Percentiles rank a stretch among this genome's conserved stretches.
phyloP scores from a whole-genome alignment of 2,888 invertebrate species.

The Cabera pusaria region DNA sequence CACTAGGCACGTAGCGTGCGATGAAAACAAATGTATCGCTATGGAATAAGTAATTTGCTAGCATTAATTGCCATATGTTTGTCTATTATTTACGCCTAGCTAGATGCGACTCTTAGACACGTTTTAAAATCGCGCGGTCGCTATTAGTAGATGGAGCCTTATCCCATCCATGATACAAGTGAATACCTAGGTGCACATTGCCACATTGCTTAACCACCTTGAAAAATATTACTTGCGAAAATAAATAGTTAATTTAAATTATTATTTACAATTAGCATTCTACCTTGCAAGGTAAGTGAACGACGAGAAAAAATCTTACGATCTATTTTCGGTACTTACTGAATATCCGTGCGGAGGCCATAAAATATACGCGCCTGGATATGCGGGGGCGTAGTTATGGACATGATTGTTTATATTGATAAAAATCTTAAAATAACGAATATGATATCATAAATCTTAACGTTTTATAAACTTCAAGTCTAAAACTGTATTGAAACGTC shows the following conservation, averaged over 20 bases:
- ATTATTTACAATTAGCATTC: constrained; percentile 6
- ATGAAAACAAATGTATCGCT: too few species aligned
- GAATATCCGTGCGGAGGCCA: constrained; percentile 85
- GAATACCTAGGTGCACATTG: too few species aligned
- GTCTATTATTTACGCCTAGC: too few species aligned
- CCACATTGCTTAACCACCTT: constrained; percentile 13
- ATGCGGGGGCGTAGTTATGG: constrained; percentile 65
- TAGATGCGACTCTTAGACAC: too few species aligned
- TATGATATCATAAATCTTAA: constrained; percentile 32
- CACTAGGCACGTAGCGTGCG: too few species aligned
- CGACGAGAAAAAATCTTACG: constrained; percentile 6
- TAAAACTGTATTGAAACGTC: too few species aligned
- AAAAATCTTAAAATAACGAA: constrained; percentile 38
- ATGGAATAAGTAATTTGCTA: too few species aligned
- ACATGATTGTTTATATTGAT: constrained; percentile 45
- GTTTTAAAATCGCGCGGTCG: too few species aligned
- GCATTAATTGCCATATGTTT: too few species aligned
- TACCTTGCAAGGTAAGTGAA: too few species aligned
- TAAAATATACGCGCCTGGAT: constrained; percentile 85
- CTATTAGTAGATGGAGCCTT: too few species aligned
- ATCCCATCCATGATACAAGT: too few species aligned
- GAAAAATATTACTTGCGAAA: constrained; percentile 7
- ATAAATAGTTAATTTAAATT: constrained; percentile 3
- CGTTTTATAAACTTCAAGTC: constrained; percentile 31
- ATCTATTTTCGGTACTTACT: constrained; percentile 54